phyloP scores from a whole-genome alignment of 2,797 vertebrate species.

The Sebastes hubbsi region DNA sequence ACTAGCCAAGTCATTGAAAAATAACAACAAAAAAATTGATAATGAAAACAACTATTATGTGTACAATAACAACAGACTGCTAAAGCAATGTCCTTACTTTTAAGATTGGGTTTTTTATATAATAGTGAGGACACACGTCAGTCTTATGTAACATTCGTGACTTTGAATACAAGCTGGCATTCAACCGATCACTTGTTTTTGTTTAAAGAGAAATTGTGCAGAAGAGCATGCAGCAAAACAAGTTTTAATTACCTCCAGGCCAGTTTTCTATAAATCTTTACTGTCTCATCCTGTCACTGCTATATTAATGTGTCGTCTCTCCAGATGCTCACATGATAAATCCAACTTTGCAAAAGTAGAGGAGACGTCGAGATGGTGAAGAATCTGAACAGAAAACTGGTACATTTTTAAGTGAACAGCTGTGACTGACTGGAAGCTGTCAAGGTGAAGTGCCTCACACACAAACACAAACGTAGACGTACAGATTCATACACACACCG shows the following conservation, averaged over 20 bases:
- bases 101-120: background rate
- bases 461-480: background rate
- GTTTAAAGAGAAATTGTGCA: background rate
- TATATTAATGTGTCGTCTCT: no score
- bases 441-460: no score
- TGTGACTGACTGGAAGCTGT: no score
- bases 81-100: background rate
- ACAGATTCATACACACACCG: background rate
- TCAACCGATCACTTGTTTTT: background rate
- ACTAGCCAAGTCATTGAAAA: no score
- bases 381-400: no score
- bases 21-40: background rate
- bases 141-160: conserved; percentile 9
- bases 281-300: no score
- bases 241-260: background rate
- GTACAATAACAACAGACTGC: background rate
- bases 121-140: background rate
- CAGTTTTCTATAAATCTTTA: no score
- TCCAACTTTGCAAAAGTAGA: no score
- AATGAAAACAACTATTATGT: background rate
- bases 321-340: no score
- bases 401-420: no score
- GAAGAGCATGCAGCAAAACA: background rate
- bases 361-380: no score
- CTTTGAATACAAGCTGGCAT: background rate